Percentiles rank a stretch among this genome's conserved stretches.
Evolutionary conservation across 2,797 vertebrate species (phyloP).

Genomic region (Platyrinchus mystaceus): DNA sequence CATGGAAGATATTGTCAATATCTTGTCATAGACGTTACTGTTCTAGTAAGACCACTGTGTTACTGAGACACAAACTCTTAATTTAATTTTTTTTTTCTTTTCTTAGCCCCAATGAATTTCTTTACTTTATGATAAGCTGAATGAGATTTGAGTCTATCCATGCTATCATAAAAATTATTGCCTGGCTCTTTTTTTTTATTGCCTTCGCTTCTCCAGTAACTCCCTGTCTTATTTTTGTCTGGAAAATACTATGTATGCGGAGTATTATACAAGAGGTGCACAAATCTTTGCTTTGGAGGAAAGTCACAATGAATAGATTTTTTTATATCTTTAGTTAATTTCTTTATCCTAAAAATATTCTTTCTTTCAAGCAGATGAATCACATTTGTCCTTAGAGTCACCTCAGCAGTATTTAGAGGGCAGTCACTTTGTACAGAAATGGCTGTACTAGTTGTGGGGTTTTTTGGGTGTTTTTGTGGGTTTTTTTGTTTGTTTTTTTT

Average conservation of each 20-base stretch:
- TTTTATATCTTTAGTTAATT: background rate
- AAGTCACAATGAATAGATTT: background rate
- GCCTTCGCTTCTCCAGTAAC: background rate
- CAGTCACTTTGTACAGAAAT: background rate
- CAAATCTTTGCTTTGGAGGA: background rate
- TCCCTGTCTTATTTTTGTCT: background rate
- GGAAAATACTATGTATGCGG: background rate
- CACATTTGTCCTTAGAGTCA: background rate
- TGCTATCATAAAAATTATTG: background rate
- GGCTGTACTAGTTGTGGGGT: background rate
- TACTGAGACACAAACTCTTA: background rate
- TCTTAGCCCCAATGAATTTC: background rate
- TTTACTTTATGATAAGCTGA: background rate
- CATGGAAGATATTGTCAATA: background rate
- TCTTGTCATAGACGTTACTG: background rate
- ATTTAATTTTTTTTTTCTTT: background rate
- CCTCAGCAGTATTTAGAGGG: background rate
- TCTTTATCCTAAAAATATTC: background rate
- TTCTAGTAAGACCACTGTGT: background rate
- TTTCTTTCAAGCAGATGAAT: background rate
- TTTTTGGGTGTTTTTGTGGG: background rate
- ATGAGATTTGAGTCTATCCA: background rate
- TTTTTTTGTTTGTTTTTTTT: too few relatives aligned
- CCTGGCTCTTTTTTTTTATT: background rate
- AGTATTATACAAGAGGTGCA: background rate